Conservation (phyloP, 1,140 invertebrate species). For the Tribolium madens region DNA sequence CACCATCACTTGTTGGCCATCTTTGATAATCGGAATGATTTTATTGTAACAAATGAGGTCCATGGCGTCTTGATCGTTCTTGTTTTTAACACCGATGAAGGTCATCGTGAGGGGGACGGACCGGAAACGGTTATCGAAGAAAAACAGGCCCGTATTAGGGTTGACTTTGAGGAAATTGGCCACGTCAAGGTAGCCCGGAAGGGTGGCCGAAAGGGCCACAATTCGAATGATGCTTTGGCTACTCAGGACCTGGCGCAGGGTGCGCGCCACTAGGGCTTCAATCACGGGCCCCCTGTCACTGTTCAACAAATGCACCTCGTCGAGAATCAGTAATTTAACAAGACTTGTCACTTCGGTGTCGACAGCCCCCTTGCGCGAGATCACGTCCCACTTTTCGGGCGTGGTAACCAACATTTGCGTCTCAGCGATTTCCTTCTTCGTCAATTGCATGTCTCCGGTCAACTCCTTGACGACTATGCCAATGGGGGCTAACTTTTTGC, state of each 20-base stretch:
- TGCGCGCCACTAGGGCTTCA: slow-evolving; percentile 96
- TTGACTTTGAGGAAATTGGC: slow-evolving; percentile 95
- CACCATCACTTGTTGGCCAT: slow-evolving; percentile 98
- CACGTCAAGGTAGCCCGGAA: slow-evolving; percentile 98
- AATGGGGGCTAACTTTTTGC: slow-evolving; percentile 79
- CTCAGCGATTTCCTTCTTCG: slow-evolving; percentile 92
- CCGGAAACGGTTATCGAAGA: slow-evolving; percentile 95
- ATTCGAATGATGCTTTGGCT: slow-evolving; percentile 98
- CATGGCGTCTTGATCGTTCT: slow-evolving; percentile 79
- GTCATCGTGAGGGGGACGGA: slow-evolving; percentile 91
- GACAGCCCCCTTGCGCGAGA: slow-evolving; percentile 88
- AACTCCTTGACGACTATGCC: slow-evolving; percentile 91
- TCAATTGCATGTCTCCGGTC: slow-evolving; percentile 98
- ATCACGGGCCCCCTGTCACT: slow-evolving; percentile 98
- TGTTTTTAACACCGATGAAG: slow-evolving; percentile 93
- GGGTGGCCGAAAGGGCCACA: slow-evolving; percentile 96
- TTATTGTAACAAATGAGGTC: slow-evolving; percentile 96
- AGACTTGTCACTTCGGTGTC: slow-evolving; percentile 92
- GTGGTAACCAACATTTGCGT: slow-evolving; percentile 99
- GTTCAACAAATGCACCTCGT: slow-evolving; percentile 98
- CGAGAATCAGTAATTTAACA: slow-evolving; percentile 96
- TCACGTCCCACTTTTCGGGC: slow-evolving; percentile 99
- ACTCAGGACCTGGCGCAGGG: slow-evolving; percentile 93
- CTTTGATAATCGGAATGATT: slow-evolving; percentile 85
- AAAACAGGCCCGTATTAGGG: slow-evolving; percentile 93